Evolutionary conservation across 2,888 invertebrate species (phyloP), one percentile per base, ranked within the genome.

Genomic region (Agonopterix subpropinquella): DNA sequence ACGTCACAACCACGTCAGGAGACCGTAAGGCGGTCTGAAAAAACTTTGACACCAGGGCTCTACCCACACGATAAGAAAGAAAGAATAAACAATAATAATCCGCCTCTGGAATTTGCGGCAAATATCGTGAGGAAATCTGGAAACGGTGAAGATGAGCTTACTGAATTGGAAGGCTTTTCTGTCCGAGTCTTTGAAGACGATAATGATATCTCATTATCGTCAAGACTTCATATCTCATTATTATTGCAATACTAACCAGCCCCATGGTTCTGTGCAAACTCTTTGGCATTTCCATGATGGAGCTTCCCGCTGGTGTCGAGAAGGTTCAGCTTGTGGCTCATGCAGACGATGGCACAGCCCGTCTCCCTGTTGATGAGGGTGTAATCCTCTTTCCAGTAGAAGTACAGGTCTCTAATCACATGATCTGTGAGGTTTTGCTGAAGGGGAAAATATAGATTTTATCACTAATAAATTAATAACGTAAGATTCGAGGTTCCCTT

Each of bases 341-440:
- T 77, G 58, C 79, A 79, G 52, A 73, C 64, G 51, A 79, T 71
- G 45, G 72, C 69, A 43, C 79, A 79, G 10, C 79, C 79, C 0
- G 71, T 68, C 37, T 80, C 79, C 0, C 80, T 61, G 51, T 67
- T 64, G 9, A 80, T 53, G 0, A 70, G 58, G 0, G 65, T 56
- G 37, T 73, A 75, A 37, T 82, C 76, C 50, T 75, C 61, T 54
- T 78, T 80, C 83, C 84, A 84, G 56, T 67, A 80, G 56, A 77
- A 71, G 55, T 76, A 80, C 36, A 84, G 53, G 48, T 82, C 82
- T 0, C 58, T 60, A 9, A 82, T 41, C 36, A 82, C 60, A 43
- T 70, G 59, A 11, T 82, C 80, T 2, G 59, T 49, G 43, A 80
- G 56, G 39, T 71, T 66, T 5, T 80, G 49, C 81, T 82, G 55